These are phyloP conservation scores for Epinephelus cyanopodus DNA, from an alignment of 2,113 vertebrate genomes.

Conservation along the genomic window DNA sequence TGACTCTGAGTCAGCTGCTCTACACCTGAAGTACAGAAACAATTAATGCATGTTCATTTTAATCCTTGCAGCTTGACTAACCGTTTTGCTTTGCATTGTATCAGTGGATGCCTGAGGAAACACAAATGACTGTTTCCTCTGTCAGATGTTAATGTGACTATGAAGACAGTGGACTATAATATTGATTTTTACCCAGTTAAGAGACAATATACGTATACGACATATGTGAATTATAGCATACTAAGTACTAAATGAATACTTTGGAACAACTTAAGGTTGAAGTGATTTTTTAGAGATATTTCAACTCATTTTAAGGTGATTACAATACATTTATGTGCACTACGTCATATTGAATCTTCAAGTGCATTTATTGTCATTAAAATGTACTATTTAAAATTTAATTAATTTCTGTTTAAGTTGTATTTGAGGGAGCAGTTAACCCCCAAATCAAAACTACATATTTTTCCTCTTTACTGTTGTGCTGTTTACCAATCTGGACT, in stretches of 20 bases:
- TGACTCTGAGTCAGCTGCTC: background rate
- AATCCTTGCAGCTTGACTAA: background rate
- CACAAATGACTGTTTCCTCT: background rate
- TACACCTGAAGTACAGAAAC: background rate
- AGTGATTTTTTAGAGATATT: background rate
- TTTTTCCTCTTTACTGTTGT: too few species aligned
- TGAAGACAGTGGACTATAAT: background rate
- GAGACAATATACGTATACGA: background rate
- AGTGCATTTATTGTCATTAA: too few species aligned
- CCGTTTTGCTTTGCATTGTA: background rate
- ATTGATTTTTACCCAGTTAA: background rate
- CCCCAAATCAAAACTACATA: too few species aligned
- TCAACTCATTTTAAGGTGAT: background rate
- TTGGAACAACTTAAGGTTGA: background rate
- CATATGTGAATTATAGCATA: background rate
- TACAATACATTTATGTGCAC: background rate
- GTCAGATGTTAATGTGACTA: background rate
- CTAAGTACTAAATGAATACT: background rate
- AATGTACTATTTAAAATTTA: background rate
- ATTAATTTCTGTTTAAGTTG: background rate
- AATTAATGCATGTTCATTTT: background rate
- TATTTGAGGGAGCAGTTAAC: too few species aligned
- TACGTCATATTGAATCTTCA: too few species aligned
- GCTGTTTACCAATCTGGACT: too few species aligned
- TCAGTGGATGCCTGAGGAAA: background rate